These are phyloP conservation scores for Columba livia DNA, from an alignment of 2,113 vertebrate species.

Conservation along the genomic window DNA sequence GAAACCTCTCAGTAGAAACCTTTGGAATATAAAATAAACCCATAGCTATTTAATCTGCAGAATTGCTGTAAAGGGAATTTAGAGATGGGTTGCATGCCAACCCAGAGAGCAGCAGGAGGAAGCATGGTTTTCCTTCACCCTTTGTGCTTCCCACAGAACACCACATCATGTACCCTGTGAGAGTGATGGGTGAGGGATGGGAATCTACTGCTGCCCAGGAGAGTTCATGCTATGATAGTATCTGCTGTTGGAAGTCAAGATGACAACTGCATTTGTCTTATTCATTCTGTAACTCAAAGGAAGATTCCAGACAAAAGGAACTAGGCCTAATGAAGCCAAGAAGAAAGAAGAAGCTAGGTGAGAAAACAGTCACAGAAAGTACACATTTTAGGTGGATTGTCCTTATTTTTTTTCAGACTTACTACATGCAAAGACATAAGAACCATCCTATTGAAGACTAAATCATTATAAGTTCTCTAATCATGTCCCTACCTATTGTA, in stretches of 20 bases:
- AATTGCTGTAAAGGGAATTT: background rate
- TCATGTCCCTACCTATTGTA: background rate
- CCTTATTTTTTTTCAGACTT: background rate
- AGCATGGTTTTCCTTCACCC: background rate
- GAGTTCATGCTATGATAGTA: background rate
- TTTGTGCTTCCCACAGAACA: background rate
- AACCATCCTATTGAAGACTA: background rate
- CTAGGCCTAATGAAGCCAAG: background rate
- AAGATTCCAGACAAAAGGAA: background rate
- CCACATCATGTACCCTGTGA: background rate
- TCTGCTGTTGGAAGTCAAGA: background rate
- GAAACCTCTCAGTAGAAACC: background rate
- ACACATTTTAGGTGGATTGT: background rate
- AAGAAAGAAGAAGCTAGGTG: background rate
- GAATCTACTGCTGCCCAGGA: background rate
- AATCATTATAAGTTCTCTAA: background rate
- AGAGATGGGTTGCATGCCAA: background rate
- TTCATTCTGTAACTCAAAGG: background rate
- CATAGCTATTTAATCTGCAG: background rate
- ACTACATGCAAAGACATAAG: background rate
- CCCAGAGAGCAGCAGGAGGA: background rate
- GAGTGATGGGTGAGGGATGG: background rate
- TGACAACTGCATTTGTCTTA: background rate
- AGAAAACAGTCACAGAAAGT: background rate
- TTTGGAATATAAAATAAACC: background rate